These are phyloP conservation scores for Buceros bicornis DNA, from an alignment of 2,797 vertebrate genomes.

Conservation along the genomic window DNA sequence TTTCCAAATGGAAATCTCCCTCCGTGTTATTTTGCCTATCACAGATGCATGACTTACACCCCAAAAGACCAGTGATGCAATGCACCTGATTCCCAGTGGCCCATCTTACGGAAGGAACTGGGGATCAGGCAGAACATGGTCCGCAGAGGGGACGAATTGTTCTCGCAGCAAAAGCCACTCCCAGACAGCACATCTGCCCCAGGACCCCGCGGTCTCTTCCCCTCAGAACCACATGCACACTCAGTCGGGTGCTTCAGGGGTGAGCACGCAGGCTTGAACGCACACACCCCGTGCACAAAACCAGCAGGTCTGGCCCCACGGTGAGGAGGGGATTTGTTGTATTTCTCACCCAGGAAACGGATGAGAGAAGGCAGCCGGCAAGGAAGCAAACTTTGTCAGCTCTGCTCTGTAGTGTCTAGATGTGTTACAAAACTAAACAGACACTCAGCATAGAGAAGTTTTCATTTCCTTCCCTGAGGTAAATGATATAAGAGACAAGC, in stretches of 20 bases:
- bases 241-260: neutral
- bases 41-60: neutral
- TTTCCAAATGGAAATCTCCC: neutral
- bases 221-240: too few relatives aligned
- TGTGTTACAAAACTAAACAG: neutral
- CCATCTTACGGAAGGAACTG: neutral
- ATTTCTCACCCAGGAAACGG: neutral
- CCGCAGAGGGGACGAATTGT: neutral
- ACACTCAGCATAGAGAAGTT: neutral
- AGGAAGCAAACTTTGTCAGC: constrained; percentile 1
- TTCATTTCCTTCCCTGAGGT: constrained; percentile 27
- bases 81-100: neutral
- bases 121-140: neutral
- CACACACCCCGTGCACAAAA: neutral
- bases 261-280: neutral
- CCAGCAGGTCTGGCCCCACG: neutral
- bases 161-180: neutral
- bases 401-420: neutral
- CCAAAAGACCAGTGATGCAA: neutral
- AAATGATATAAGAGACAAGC: neutral
- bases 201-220: accelerated
- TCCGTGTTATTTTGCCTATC: neutral
- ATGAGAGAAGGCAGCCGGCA: neutral
- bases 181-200: neutral
- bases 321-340: neutral